These are phyloP conservation scores for Diorhabda carinulata DNA, from an alignment of 1,140 invertebrate genomes.

Conservation along the genomic window DNA sequence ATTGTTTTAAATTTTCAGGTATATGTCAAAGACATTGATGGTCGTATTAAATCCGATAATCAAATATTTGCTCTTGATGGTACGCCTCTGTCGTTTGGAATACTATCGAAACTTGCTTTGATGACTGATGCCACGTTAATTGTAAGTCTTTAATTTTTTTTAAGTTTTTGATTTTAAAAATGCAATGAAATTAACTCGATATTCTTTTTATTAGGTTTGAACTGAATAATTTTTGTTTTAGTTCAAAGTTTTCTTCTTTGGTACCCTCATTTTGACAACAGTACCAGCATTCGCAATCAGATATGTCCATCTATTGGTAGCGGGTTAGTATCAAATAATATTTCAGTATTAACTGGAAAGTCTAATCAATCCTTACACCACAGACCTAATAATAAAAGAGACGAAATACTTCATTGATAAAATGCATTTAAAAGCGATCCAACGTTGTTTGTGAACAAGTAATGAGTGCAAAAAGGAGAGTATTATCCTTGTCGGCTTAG, in stretches of 20 bases:
- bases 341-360: no score
- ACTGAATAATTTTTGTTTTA: constrained; percentile 43
- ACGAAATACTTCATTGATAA: no score
- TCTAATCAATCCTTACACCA: no score
- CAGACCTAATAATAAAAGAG: no score
- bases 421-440: no score
- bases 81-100: constrained; percentile 59
- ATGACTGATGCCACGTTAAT: constrained; percentile 69
- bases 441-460: no score
- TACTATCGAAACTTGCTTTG: constrained; percentile 65
- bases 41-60: constrained; percentile 54
- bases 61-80: constrained; percentile 78
- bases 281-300: constrained; percentile 62
- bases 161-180: neutral
- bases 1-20: constrained; percentile 49
- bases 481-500: no score
- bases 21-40: constrained; percentile 58
- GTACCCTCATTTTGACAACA: constrained; percentile 58
- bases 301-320: constrained; percentile 53
- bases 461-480: no score
- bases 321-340: constrained; percentile 48
- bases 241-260: constrained; percentile 68
- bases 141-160: constrained; percentile 54
- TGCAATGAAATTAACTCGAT: neutral
- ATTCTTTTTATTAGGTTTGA: neutral